Base-by-base conservation (phyloP, 2,113 vertebrate species). In the Daphoenositta chrysoptera region DNA sequence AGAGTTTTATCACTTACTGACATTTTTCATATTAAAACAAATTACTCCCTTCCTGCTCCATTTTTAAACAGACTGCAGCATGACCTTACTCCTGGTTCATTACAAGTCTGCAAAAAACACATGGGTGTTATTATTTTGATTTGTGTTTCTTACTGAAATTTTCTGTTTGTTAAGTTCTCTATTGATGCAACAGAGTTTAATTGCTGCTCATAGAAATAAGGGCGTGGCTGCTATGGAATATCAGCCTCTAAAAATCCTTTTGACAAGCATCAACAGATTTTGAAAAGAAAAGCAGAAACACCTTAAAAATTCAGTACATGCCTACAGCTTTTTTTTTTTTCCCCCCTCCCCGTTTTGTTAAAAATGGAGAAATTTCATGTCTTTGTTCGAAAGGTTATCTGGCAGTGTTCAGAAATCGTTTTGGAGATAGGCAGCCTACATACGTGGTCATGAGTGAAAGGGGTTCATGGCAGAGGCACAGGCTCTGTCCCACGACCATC, bases 401-500 rank as follows among this genome's bases (percentile, higher is more conserved):
- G n/a, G 11, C 23, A 15, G 19, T 31, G 39, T 63, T 61, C 71
- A 87, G 45, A 87, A 87, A 63, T 37, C 65, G 19, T 5, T 51
- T 60, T 39, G 54, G 56, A 78, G 44, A 68, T 4, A 72, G 18
- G 20, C 13, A 54, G 21, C 27, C 33, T 56, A 51, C 12, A 1
- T 40, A 50, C 0, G 5, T 27, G 17, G 44, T 66, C 13, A 3
- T 70, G 28, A 80, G 76, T 16, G 20, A 47, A 61, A 66, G 10
- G 7, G 7, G 17, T 18, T 90, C 60, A 30, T 2, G 4, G 39
- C 64, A 72, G 53, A 57, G 21, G 30, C 27, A 60, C 31, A 50
- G 68, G 19, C 1, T 2, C 31, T 63, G 44, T 48, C 24, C 47
- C 27, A 47, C 0, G 0, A 44, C 10, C 1, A 1, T 33, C 24